Percentiles rank a stretch among this genome's conserved stretches.
Evolutionary conservation across 1,140 invertebrate species (phyloP).

Genomic region (Parasteatoda tepidariorum): DNA sequence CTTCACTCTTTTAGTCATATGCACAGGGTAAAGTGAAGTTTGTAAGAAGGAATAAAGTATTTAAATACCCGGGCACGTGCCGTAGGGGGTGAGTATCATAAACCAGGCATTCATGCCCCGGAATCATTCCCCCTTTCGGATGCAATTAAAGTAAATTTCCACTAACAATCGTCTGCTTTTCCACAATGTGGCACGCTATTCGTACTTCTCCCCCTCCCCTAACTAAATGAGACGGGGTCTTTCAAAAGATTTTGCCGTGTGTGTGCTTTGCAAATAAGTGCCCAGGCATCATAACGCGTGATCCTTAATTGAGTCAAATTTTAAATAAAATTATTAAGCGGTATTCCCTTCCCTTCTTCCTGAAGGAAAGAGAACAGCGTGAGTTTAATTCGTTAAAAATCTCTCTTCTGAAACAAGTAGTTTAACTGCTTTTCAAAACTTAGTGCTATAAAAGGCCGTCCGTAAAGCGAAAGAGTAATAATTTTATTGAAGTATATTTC

Average conservation of each 20-base stretch:
- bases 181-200: conserved; percentile 10
- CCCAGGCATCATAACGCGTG: background rate
- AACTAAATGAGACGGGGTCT: background rate
- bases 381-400: background rate
- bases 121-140: background rate
- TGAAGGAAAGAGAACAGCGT: background rate
- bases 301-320: conserved; percentile 43
- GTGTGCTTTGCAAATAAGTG: background rate
- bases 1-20: background rate
- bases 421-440: too few species aligned
- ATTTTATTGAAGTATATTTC: too few species aligned
- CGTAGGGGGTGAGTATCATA: background rate
- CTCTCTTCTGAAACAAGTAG: background rate
- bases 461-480: too few species aligned
- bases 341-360: background rate
- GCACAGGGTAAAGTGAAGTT: background rate
- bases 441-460: too few species aligned
- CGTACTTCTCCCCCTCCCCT: background rate
- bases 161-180: conserved; percentile 13
- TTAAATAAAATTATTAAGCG: conserved; percentile 37
- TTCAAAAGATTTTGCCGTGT: background rate
- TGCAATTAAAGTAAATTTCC: conserved; percentile 42
- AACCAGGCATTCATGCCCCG: too few species aligned
- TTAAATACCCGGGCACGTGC: background rate
- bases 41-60: background rate